Evolutionary conservation across 2,113 vertebrate species (phyloP), one percentile per base, ranked within the genome.

Genomic region (Catagonus wagneri): DNA sequence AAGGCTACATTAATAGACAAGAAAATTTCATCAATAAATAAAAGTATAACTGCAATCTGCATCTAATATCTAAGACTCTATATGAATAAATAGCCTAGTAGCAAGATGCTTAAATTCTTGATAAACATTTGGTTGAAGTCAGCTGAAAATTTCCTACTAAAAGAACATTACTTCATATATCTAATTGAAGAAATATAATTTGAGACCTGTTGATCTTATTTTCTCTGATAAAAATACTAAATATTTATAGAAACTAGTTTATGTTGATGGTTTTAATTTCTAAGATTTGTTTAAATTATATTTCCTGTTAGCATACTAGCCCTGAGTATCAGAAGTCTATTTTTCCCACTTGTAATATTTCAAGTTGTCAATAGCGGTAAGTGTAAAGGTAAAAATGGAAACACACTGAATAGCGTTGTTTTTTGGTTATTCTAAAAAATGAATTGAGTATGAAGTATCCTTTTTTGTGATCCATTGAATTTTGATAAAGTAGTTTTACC

Each of bases 391-490:
- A 56, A 66, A 76, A 83, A 83, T 25, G 10, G 15, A 89, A 92
- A 39, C 27, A 79, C 15, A 88, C 11, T 25, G 9, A 58, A n/a
- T 39, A 52, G 0, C 17, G 61, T 32, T 86, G 27, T 65, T 27
- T 32, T 95, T 72, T 25, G 79, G 12, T 94, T 36, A 79, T 10
- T 58, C 22, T 84, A 50, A 92, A 83, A 94, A n/a, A 32, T 89
- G 78, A 92, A 12, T 36, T 27, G 19, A 36, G 3, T 29, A 19
- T 87, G 34, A 80, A 66, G 80, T 75, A 44, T 79, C 8, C 16
- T 86, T 76, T 92, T 50, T 52, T 50, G 87, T 79, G 25, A 17
- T 44, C 3, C 3, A 52, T 22, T 83, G 3, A 79, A 60, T 90
- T 89, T 74, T 85, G 19, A 8, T 15, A 63, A 34, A 61, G 16